phyloP scores from a whole-genome alignment of 2,113 vertebrate genomes.

The Gymnarchus niloticus region DNA sequence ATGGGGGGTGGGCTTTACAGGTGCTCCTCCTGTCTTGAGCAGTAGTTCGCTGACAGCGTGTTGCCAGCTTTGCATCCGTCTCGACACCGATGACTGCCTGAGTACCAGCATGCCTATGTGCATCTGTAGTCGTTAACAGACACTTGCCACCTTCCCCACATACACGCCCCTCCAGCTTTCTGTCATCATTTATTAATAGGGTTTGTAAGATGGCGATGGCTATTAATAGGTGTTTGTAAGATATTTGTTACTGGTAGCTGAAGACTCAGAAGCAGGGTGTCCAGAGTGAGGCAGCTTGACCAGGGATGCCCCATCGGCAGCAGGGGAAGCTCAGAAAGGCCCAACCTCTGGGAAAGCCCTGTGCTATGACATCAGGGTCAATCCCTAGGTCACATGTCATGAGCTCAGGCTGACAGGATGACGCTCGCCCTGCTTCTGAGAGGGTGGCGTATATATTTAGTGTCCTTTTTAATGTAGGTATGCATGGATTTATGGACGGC shows the following conservation, averaged over 20 bases:
- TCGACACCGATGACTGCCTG: too few relatives aligned
- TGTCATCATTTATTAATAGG: too few relatives aligned
- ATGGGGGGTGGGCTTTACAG: too few relatives aligned
- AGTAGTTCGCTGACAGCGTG: too few relatives aligned
- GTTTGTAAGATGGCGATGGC: background rate
- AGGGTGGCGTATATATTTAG: background rate
- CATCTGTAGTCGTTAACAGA: too few relatives aligned
- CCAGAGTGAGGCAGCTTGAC: background rate
- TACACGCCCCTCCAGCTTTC: background rate
- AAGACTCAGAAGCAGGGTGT: background rate
- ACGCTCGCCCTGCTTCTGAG: background rate
- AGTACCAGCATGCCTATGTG: too few relatives aligned
- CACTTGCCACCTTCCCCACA: background rate
- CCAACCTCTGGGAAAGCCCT: background rate
- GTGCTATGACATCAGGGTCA: background rate
- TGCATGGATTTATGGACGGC: background rate
- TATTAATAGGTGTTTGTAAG: conserved; percentile 28
- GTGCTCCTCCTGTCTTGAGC: too few relatives aligned
- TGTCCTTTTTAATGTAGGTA: background rate
- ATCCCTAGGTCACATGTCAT: background rate
- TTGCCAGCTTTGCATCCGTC: too few relatives aligned
- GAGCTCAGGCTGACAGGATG: background rate
- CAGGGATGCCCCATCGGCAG: background rate
- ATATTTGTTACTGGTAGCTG: conserved; percentile 13
- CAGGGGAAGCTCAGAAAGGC: background rate